These are phyloP conservation scores for Frankliniella fusca DNA, from an alignment of 2,888 invertebrate species.

Conservation along the genomic window DNA sequence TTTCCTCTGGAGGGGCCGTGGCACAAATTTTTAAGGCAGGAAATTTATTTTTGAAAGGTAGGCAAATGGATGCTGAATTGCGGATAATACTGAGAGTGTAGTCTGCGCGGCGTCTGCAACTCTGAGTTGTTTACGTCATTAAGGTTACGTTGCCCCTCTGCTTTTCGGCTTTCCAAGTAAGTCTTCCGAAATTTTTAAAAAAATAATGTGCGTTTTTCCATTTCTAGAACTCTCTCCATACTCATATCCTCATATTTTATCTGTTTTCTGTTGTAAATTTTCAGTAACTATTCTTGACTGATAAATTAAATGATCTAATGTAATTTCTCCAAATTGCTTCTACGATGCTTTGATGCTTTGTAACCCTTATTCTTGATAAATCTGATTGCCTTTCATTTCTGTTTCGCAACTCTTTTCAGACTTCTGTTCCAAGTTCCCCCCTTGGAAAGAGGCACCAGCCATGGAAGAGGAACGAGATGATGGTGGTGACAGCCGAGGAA, in stretches of 20 bases:
- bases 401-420: not conserved
- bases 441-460: not conserved
- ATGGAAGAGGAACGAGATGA: conserved; percentile 7
- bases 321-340: not conserved
- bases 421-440: not conserved
- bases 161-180: too few species aligned
- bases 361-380: not conserved
- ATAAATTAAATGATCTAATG: too few species aligned
- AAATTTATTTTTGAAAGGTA: too few species aligned
- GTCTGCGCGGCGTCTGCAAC: too few species aligned
- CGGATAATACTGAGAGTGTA: too few species aligned
- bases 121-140: not conserved
- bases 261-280: not conserved
- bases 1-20: too few species aligned
- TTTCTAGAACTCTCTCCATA: not conserved
- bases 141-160: conserved; percentile 10
- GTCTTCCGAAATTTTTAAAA: not conserved
- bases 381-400: not conserved
- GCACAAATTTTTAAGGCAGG: too few species aligned
- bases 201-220: not conserved
- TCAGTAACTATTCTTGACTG: not conserved
- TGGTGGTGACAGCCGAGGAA: not conserved
- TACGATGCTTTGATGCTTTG: not conserved
- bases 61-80: too few species aligned
- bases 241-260: not conserved